phyloP scores from a whole-genome alignment of 2,888 invertebrate genomes.

The Eupithecia centaureata region DNA sequence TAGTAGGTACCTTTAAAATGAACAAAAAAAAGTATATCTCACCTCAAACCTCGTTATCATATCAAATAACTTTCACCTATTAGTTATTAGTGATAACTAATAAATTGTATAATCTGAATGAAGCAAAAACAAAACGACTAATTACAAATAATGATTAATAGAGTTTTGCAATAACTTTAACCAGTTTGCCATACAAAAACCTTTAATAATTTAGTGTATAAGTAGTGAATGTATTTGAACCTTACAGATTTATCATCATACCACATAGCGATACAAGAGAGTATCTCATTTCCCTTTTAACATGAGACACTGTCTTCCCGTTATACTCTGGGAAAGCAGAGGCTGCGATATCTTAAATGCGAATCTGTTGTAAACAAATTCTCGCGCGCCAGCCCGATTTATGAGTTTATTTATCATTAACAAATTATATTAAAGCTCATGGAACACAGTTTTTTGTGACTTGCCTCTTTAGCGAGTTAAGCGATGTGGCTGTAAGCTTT shows the following conservation, averaged over 20 bases:
- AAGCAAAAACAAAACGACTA: no score
- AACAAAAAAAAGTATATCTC: no score
- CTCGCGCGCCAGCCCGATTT: slow-evolving; percentile 76
- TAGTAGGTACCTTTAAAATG: no score
- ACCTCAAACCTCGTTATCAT: no score
- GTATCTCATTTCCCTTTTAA: not conserved
- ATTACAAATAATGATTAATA: no score
- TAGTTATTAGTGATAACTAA: no score
- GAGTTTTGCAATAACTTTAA: no score
- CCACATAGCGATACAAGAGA: not conserved
- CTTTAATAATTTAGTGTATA: no score
- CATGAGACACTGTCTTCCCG: slow-evolving; percentile 12
- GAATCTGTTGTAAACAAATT: slow-evolving; percentile 84
- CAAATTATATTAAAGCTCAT: slow-evolving; percentile 83
- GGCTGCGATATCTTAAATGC: slow-evolving; percentile 80
- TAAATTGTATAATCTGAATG: no score
- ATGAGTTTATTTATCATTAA: slow-evolving; percentile 85
- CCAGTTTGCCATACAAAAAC: no score
- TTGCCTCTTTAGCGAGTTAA: slow-evolving; percentile 63
- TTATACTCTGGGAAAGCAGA: slow-evolving; percentile 30
- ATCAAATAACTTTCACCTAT: no score
- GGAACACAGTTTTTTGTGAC: slow-evolving; percentile 72
- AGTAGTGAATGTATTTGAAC: not conserved
- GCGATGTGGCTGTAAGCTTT: slow-evolving; percentile 56
- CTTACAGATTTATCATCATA: not conserved